Evolutionary conservation across 2,113 vertebrate species (phyloP), one percentile per base, ranked within the genome.

Genomic region (Sardina pilchardus): DNA sequence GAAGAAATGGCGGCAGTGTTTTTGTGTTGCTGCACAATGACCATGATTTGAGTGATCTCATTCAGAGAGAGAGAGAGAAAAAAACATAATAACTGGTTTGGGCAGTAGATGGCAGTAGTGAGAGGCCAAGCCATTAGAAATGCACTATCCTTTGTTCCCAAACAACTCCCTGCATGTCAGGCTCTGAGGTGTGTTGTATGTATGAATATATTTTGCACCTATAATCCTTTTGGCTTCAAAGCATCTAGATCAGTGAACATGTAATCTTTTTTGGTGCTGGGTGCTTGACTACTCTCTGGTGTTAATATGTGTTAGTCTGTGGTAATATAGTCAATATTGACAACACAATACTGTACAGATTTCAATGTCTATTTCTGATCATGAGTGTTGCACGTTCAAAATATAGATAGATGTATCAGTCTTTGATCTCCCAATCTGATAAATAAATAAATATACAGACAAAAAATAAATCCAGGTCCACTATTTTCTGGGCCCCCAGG

Each of bases 401-500:
- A 78, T 78, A 42, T 42, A 42, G 39, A 42, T 16, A 71, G 71
- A 78, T 78, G 17, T 34, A 17, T 78, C 71, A 0, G 16, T 14
- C 71, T 34, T 12, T n/a, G 71, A 5, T 9, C 71, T 16, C 34
- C 34, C 14, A 67, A 26, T 67, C n/a, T 17, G 39, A 78, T 78
- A 78, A 36, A 78, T 34, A 78, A 34, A 78, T 78, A 78, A 1
- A 53, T 24, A 24, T 0, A 6, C 53, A 24, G 4, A n/a, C n/a
- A n/a, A n/a, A n/a, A 19, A 78, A 34, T 36, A 78, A 78, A 78
- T 78, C 30, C 30, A 34, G 71, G 10, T 36, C 34, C 26, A 4
- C 63, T 2, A 36, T 16, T 93, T 92, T 93, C 92, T 93, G 34
- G 91, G 91, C 93, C 12, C 88, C 92, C n/a, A n/a, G 91, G 92